Percentiles rank a stretch among this genome's conserved stretches.
These are phyloP conservation scores for Serripes groenlandicus DNA, from an alignment of 2,888 invertebrate species.

Conservation along the genomic window DNA sequence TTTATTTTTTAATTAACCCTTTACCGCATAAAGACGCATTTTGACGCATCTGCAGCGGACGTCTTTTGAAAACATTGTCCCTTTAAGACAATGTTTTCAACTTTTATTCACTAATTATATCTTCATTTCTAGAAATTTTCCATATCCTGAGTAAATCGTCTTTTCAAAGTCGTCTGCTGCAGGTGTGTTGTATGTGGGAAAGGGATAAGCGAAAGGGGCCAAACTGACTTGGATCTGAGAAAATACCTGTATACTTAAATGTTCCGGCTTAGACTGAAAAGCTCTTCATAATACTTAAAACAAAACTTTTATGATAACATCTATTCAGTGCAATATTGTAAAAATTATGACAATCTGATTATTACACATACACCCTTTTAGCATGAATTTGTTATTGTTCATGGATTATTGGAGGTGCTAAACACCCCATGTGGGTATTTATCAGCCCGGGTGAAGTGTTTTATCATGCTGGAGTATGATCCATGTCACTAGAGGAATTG, in stretches of 20 bases:
- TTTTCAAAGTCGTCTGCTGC: too few relatives aligned
- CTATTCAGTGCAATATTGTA: neutral
- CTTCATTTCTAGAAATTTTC: too few relatives aligned
- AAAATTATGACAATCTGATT: constrained; percentile 4
- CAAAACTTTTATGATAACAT: constrained; percentile 24
- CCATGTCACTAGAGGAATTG: constrained; percentile 14
- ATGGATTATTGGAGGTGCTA: constrained; percentile 14
- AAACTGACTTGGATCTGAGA: neutral
- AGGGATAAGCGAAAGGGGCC: too few relatives aligned
- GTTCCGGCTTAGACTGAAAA: neutral
- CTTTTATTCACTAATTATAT: too few relatives aligned
- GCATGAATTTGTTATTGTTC: neutral
- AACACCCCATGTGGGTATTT: constrained; percentile 7
- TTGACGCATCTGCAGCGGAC: neutral
- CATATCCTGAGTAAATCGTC: too few relatives aligned
- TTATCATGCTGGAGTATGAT: constrained; percentile 11
- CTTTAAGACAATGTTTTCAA: neutral
- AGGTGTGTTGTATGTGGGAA: too few relatives aligned
- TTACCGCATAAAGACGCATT: neutral
- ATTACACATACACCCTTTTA: constrained; percentile 15
- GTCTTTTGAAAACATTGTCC: neutral
- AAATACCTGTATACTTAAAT: neutral
- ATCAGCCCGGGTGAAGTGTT: constrained; percentile 10
- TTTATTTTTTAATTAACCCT: neutral
- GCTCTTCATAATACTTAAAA: constrained; percentile 23